Evolutionary conservation across 2,797 vertebrate genomes (phyloP), one percentile per base, ranked within the genome.

Genomic region (Phylloscopus collybita): DNA sequence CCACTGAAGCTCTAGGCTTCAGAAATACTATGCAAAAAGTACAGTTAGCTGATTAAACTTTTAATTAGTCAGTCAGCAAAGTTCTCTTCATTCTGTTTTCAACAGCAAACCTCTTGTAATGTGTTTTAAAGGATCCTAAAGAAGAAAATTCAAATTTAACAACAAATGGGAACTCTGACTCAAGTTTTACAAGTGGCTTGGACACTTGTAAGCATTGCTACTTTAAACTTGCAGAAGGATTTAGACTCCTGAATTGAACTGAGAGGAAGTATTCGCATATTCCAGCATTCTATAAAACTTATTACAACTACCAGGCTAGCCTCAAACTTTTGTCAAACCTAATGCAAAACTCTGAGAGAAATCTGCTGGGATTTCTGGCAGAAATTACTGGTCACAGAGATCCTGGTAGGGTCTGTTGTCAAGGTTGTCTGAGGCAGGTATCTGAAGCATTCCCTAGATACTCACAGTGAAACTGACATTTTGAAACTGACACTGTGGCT

Each of bases 401-500:
- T 44, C 29, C 54, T 81, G 22, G 44, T 16, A 81, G 40, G 13
- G 45, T 64, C 64, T 73, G 79, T n/a, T 90, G 79, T 85, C 65
- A 70, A 80, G 79, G 61, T 73, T 13, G 7, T 91, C 85, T 64
- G 69, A 80, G 72, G 79, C 87, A 94, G 69, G 34, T 94, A 86
- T 92, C 91, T 57, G 72, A 94, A 91, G 47, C 69, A 90, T 86
- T 53, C 71, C 34, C 64, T 49, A 79, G 67, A 91, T 44, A 70
- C 1, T 23, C 53, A 45, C 60, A 85, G 21, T 30, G 50, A 90
- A 95, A 93, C 30, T 72, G 67, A 64, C 25, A 78, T 92, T 92
- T 67, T 90, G 87, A 92, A 96, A 93, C 15, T 65, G 75, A 95
- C 65, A 91, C 32, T 27, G 27, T 14, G 47, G n/a, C 66, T 82